These are phyloP conservation scores for human (Homo sapiens) DNA, from an alignment of 2,113 vertebrate genomes.

Conservation along the genomic window GRCh38 chr6:30288501-30289000, in stretches of 20 bases:
- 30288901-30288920: constrained; percentile 67
- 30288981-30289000: constrained; percentile 1
- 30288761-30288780: not conserved
- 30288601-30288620: too few relatives aligned
- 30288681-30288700: not conserved
- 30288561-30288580: too few relatives aligned
- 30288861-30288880: constrained; percentile 9
- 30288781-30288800: not conserved
- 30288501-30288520: too few relatives aligned
- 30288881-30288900: not conserved
- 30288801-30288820: not conserved
- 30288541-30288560: too few relatives aligned
- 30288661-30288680: not conserved
- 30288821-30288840: not conserved
- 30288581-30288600: too few relatives aligned
- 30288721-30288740: not conserved
- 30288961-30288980: constrained; percentile 60
- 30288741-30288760: not conserved
- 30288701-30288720: not conserved
- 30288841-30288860: not conserved
- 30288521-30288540: too few relatives aligned
- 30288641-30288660: too few relatives aligned
- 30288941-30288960: not conserved
- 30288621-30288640: too few relatives aligned
- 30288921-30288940: constrained; percentile 61